Evolutionary conservation across 2,888 invertebrate genomes (phyloP).

Genomic region (Callimorpha dominula): DNA sequence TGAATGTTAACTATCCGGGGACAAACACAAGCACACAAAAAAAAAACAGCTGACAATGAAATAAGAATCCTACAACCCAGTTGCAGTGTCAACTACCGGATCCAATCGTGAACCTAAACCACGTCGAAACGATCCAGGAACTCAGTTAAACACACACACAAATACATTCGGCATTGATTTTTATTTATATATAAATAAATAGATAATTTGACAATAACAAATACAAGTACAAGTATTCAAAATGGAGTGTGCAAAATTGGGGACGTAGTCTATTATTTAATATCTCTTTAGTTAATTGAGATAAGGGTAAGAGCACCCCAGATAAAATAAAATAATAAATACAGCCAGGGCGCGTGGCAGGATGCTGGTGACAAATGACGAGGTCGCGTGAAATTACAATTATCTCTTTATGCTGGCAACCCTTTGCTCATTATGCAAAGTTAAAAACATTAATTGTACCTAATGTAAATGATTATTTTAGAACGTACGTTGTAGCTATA

Average conservation of each 20-base stretch:
- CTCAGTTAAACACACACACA: no score
- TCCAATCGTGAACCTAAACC: no score
- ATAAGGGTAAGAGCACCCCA: slow-evolving; percentile 76
- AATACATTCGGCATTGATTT: no score
- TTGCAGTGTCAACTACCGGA: no score
- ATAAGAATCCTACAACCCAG: no score
- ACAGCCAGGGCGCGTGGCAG: slow-evolving; percentile 79
- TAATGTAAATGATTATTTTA: slow-evolving; percentile 49
- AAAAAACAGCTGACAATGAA: no score
- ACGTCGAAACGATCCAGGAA: no score
- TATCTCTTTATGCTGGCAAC: slow-evolving; percentile 77
- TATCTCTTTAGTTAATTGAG: slow-evolving; percentile 72
- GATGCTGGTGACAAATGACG: slow-evolving; percentile 86
- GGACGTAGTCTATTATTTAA: slow-evolving; percentile 67
- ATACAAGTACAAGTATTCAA: slow-evolving; percentile 19
- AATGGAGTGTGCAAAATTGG: slow-evolving; percentile 46
- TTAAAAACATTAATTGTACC: slow-evolving; percentile 67
- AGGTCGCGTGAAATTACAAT: slow-evolving; percentile 84
- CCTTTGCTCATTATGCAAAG: slow-evolving; percentile 82
- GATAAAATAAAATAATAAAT: slow-evolving; percentile 83
- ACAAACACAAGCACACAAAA: no score
- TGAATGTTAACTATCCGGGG: no score
- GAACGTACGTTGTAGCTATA: slow-evolving; percentile 24
- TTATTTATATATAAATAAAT: no score
- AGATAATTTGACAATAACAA: slow-evolving; percentile 18